phyloP scores from a whole-genome alignment of 2,113 vertebrate species.

The Sitta europaea region DNA sequence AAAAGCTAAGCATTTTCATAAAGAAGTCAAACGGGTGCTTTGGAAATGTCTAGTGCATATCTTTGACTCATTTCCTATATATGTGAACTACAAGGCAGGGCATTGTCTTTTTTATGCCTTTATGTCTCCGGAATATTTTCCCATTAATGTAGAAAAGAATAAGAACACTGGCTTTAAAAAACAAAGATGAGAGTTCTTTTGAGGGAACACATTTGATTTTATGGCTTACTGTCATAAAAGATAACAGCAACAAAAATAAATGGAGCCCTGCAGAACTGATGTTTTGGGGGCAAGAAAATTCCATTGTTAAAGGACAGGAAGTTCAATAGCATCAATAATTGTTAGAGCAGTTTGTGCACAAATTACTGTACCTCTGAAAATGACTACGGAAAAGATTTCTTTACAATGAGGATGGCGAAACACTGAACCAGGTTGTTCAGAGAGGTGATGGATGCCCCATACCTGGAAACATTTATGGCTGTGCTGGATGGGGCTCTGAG shows the following conservation, averaged over 20 bases:
- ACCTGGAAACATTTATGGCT: neutral
- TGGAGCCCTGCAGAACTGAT: neutral
- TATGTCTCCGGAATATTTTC: neutral
- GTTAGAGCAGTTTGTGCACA: neutral
- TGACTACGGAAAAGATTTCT: neutral
- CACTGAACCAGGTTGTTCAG: neutral
- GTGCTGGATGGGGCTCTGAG: neutral
- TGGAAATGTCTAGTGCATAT: neutral
- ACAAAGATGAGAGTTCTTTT: conserved; percentile 9
- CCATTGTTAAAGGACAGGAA: neutral
- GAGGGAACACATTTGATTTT: conserved; percentile 15
- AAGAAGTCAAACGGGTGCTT: neutral
- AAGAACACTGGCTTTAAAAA: neutral
- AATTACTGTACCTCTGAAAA: neutral
- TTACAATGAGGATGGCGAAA: neutral
- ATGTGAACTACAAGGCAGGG: neutral
- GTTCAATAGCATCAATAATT: neutral
- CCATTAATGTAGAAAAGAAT: neutral
- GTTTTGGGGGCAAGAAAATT: neutral
- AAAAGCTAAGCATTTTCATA: neutral
- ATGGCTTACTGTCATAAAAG: neutral
- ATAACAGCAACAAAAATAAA: conserved; percentile 19
- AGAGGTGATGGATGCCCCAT: too few species aligned
- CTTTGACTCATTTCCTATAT: neutral
- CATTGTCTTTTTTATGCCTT: neutral